Conservation (phyloP, 2,113 vertebrate species). For the Festucalex cinctus region DNA sequence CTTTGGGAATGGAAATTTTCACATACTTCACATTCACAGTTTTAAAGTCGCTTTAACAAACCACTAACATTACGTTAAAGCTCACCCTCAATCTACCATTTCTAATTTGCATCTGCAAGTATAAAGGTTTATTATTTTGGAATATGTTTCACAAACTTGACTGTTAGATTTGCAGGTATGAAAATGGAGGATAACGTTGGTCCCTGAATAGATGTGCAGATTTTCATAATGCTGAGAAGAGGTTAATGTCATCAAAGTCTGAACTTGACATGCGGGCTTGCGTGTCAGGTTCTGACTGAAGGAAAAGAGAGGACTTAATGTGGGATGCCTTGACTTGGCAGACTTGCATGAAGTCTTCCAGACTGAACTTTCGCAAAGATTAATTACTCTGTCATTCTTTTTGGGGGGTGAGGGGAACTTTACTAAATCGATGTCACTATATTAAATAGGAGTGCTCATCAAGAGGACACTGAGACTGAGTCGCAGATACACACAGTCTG, state of each 20-base stretch:
- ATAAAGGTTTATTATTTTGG: too few species aligned
- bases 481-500: slow-evolving; percentile 1
- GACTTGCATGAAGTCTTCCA: neutral
- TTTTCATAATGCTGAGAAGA: neutral
- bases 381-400: neutral
- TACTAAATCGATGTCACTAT: slow-evolving; percentile 9
- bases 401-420: neutral
- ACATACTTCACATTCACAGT: too few species aligned
- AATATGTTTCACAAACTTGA: neutral
- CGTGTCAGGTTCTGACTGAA: neutral
- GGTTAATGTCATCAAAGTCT: neutral
- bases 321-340: neutral
- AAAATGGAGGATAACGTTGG: neutral
- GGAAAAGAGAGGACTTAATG: neutral
- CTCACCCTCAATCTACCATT: too few species aligned
- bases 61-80: too few species aligned
- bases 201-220: neutral
- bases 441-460: slow-evolving; percentile 3
- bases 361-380: neutral
- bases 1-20: too few species aligned
- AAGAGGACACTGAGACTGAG: slow-evolving; percentile 7
- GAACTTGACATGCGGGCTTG: neutral
- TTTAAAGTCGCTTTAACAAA: too few species aligned
- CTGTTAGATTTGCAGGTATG: neutral
- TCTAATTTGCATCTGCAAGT: too few species aligned